phyloP scores from a whole-genome alignment of 2,888 invertebrate genomes.

The Deladenus siricidicola region DNA sequence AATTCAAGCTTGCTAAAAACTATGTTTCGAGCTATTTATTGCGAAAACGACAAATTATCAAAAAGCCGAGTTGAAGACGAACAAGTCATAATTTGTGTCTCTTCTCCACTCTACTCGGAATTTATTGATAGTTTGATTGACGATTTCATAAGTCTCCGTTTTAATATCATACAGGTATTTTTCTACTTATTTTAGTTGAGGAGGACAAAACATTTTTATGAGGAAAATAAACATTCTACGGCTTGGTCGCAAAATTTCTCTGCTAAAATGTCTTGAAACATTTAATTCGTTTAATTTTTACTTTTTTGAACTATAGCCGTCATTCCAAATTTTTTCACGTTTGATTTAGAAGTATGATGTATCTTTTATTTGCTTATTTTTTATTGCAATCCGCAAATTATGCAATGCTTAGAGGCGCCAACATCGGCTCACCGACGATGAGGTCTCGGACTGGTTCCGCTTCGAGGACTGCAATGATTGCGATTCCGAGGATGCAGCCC shows the following conservation, averaged over 20 bases:
- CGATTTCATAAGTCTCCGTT: slow-evolving; percentile 1
- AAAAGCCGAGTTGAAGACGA: background rate
- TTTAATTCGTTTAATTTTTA: no score
- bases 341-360: background rate
- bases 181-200: no score
- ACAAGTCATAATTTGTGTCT: background rate
- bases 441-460: slow-evolving; percentile 13
- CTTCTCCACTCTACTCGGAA: background rate
- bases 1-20: background rate
- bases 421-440: slow-evolving; percentile 9
- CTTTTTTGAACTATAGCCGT: no score
- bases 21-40: background rate
- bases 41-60: no score
- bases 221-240: background rate
- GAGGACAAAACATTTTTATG: background rate
- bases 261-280: no score
- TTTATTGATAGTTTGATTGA: background rate
- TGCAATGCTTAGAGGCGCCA: slow-evolving; percentile 16
- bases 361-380: background rate
- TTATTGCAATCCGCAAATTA: background rate
- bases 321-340: no score
- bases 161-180: slow-evolving; percentile 3
- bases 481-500: slow-evolving; percentile 15
- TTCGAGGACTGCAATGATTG: background rate
- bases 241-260: no score